Percentiles rank a stretch among this genome's conserved stretches.
Conservation (phyloP, 2,113 vertebrate genomes). For the Centropus unirufus region DNA sequence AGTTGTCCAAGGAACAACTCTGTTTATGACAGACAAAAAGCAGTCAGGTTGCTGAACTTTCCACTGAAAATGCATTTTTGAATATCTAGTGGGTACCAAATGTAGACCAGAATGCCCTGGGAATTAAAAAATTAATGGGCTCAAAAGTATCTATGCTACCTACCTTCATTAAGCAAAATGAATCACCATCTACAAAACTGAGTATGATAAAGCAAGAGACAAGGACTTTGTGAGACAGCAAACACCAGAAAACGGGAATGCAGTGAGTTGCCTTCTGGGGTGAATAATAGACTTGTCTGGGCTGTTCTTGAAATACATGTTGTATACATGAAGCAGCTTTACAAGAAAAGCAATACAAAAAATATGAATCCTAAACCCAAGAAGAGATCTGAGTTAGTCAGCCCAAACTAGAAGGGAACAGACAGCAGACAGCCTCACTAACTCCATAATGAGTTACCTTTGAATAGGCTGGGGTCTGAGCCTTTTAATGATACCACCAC, state of each 20-base stretch:
- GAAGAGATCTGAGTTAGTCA: not conserved
- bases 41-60: constrained; percentile 7
- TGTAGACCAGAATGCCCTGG: not conserved
- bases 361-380: not conserved
- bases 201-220: not conserved
- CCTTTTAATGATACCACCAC: not conserved
- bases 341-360: not conserved
- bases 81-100: not conserved
- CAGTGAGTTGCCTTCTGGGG: not conserved
- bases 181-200: not conserved
- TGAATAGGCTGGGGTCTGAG: not conserved
- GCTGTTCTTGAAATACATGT: not conserved
- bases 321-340: not conserved
- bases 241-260: not conserved
- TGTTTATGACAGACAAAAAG: not conserved
- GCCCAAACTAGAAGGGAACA: not conserved
- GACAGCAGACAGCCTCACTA: not conserved
- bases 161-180: constrained; percentile 26
- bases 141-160: not conserved
- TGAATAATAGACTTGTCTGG: not conserved
- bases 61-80: constrained; percentile 21
- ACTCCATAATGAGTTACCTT: not conserved
- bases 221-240: not conserved
- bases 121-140: constrained; percentile 41
- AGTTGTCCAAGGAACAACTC: not conserved